These are phyloP conservation scores for Linnaemya vulpina DNA, from an alignment of 2,888 invertebrate species.

Conservation along the genomic window DNA sequence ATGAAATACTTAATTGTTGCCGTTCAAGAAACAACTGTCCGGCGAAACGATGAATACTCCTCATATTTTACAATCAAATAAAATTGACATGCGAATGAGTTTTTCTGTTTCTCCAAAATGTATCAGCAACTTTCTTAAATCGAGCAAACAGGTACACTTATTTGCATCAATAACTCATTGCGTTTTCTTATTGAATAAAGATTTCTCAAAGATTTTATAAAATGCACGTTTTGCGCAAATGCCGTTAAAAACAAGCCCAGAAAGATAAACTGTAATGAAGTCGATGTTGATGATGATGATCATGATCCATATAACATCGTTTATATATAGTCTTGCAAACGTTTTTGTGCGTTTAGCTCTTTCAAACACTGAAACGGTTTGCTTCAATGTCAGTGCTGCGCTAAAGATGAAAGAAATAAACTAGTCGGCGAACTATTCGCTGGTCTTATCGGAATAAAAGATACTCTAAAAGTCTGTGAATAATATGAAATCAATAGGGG, in stretches of 20 bases:
- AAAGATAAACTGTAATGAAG: conserved; percentile 27
- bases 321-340: conserved; percentile 14
- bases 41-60: background rate
- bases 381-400: conserved; percentile 41
- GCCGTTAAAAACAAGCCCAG: conserved; percentile 43
- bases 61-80: background rate
- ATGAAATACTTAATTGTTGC: conserved; percentile 29
- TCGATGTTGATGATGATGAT: conserved; percentile 16
- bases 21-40: conserved; percentile 9
- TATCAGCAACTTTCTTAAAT: conserved; percentile 4
- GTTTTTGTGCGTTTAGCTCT: conserved; percentile 14
- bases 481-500: background rate
- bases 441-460: background rate
- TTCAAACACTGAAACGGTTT: conserved; percentile 23
- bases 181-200: background rate
- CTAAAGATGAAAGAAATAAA: conserved; percentile 1
- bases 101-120: background rate
- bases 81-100: conserved; percentile 1
- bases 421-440: background rate
- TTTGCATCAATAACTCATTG: conserved; percentile 1
- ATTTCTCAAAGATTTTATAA: background rate
- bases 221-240: conserved; percentile 40
- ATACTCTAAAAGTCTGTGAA: background rate
- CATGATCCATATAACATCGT: conserved; percentile 55
- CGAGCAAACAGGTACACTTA: conserved; percentile 7